These are phyloP conservation scores for Mirounga angustirostris DNA, from an alignment of 2,113 vertebrate species.

Conservation along the genomic window DNA sequence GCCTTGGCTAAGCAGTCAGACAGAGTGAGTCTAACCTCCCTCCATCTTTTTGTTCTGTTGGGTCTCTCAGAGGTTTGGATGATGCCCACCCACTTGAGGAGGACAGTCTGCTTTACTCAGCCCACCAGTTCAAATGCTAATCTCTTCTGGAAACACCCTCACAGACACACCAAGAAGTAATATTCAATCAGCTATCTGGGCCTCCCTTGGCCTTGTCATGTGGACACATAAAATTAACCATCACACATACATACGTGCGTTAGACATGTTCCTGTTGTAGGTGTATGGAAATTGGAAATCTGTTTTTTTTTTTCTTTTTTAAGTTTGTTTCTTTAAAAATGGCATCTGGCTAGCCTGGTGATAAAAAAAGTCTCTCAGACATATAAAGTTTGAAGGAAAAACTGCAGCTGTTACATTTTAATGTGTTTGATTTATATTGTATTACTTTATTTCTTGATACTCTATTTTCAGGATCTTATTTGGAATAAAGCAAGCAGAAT, in stretches of 20 bases:
- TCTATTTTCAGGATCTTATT: slow-evolving; percentile 35
- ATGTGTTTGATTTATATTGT: background rate
- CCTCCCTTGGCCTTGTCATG: background rate
- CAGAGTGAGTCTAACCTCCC: background rate
- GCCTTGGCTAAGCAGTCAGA: background rate
- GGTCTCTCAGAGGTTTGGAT: background rate
- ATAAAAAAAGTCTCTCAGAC: background rate
- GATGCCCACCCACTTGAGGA: background rate
- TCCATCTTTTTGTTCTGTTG: background rate
- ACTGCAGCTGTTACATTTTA: background rate
- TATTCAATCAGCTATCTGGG: background rate
- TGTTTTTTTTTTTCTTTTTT: background rate
- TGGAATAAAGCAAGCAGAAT: slow-evolving; percentile 11
- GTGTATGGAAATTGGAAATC: background rate
- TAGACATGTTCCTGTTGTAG: background rate
- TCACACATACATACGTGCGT: background rate
- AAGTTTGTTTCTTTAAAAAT: background rate
- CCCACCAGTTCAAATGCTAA: background rate
- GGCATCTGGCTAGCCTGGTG: background rate
- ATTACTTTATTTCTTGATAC: background rate
- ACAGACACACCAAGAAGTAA: background rate
- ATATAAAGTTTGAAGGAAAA: background rate
- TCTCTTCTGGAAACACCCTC: background rate
- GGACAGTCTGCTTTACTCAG: background rate
- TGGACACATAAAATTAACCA: background rate